A percentile compares a stretch with the other conserved stretches of the same genome.
Evolutionary conservation across 2,888 invertebrate genomes (phyloP).

Genomic region (Conomelus anceps): DNA sequence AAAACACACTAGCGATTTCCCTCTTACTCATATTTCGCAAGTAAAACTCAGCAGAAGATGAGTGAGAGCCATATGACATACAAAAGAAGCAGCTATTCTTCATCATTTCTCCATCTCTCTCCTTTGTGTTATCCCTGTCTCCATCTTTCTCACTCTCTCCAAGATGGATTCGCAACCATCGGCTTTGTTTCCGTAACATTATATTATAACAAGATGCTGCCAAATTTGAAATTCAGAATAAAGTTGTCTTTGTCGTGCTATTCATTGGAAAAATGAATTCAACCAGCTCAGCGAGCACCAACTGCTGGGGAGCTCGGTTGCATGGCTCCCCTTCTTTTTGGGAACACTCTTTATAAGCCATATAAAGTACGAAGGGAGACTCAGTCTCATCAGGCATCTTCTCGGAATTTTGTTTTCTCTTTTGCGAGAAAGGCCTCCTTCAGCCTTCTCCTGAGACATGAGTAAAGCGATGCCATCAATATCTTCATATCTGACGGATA

Average conservation of each 20-base stretch:
- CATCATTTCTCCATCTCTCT: background rate
- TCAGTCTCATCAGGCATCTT: background rate
- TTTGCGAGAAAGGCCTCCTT: background rate
- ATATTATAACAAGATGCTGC: background rate
- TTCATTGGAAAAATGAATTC: background rate
- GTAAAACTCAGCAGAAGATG: background rate
- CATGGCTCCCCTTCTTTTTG: background rate
- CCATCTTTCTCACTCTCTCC: background rate
- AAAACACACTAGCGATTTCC: too few relatives aligned
- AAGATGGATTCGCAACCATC: background rate
- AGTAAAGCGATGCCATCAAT: background rate
- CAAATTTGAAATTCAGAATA: background rate
- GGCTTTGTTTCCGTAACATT: background rate
- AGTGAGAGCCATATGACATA: background rate
- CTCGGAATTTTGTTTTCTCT: background rate
- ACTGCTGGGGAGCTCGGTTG: background rate
- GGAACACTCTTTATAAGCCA: background rate
- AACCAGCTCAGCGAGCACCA: background rate
- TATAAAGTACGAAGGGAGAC: background rate
- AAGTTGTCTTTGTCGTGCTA: background rate
- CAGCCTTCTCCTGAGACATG: background rate
- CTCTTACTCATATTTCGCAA: background rate
- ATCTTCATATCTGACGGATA: background rate
- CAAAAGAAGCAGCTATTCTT: background rate
- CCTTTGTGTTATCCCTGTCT: background rate